Evolutionary conservation across 2,888 invertebrate species (phyloP), one percentile per base, ranked within the genome.

Genomic region (Erebia palarica): DNA sequence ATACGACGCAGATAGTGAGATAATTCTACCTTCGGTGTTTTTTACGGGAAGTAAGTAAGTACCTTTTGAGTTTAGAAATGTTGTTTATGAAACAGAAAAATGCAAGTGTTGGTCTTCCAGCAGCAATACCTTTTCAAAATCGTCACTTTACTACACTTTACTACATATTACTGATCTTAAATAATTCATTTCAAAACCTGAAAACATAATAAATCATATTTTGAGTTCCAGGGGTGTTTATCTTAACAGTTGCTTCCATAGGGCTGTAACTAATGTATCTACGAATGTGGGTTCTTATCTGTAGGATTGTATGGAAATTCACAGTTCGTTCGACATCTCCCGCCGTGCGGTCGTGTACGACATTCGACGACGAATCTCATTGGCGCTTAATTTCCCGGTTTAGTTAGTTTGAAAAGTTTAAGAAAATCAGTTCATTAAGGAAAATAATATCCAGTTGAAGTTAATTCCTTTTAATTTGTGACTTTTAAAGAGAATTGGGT

Each of bases 301-400:
- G 49, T 16, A 36, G 53, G 27, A 64, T 64, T 64, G 65, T 65
- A 42, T 65, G 65, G 11, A 65, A 55, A 55, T 65, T 55, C 53
- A 55, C 65, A 65, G 65, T 65, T 42, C 53, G 65, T 16, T 65
- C 53, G 53, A 55, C 36, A 36, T 11, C 55, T 5, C 42, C 8
- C 11, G 36, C 55, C 65, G 55, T 10, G 65, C 42, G 65, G 65
- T 55, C 65, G 65, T 65, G 53, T 42, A 1, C n/a, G 16, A 21
- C 21, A 13, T 3, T 27, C 11, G 18, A 18, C 61, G 11, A 47
- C 61, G 16, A 44, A 10, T 44, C 7, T 36, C 13, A 44, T 47
- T 44, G 44, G 42, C 44, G 21, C 13, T 18, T 16, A 60, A 8
- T 8, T 14, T 18, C 21, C 47, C 47, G 47, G 21, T 21, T 7